These are phyloP conservation scores for Notolabrus celidotus DNA, from an alignment of 2,797 vertebrate species.

Conservation along the genomic window DNA sequence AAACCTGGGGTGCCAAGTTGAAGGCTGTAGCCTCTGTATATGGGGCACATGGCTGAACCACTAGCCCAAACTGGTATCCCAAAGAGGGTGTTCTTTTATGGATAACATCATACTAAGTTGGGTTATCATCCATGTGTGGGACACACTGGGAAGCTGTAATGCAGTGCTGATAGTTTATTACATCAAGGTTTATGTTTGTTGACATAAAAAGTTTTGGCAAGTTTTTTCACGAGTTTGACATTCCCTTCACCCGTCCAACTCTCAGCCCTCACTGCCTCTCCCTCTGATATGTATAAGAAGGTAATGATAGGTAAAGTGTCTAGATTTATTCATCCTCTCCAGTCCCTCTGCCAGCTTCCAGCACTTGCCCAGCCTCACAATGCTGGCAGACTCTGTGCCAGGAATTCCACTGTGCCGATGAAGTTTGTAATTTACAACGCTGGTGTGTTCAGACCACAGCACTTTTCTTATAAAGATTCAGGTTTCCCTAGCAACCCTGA, in stretches of 20 bases:
- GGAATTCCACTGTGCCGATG: conserved; percentile 75
- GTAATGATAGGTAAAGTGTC: conserved; percentile 7
- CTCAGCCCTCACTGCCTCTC: background rate
- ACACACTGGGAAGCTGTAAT: too few relatives aligned
- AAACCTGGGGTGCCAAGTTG: too few relatives aligned
- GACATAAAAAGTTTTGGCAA: too few relatives aligned
- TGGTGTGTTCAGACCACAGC: conserved; percentile 81
- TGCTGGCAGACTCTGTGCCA: conserved; percentile 55
- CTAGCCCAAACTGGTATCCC: too few relatives aligned
- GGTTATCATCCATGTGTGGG: too few relatives aligned
- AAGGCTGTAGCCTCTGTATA: too few relatives aligned
- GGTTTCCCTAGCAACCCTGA: conserved; percentile 80
- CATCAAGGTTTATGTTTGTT: background rate
- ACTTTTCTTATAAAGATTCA: conserved; percentile 76
- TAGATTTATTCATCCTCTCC: conserved; percentile 10
- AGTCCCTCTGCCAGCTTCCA: conserved; percentile 53
- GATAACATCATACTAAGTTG: too few relatives aligned
- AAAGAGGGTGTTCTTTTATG: too few relatives aligned
- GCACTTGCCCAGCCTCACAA: conserved; percentile 48
- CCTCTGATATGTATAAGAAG: conserved; percentile 10
- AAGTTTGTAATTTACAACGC: conserved; percentile 84
- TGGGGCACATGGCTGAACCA: too few relatives aligned
- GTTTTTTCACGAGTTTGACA: too few relatives aligned
- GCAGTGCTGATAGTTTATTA: too few relatives aligned
- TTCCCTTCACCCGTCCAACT: too few relatives aligned